Conservation (phyloP, 2,888 invertebrate species). For the Cosmorhoe ocellata region DNA sequence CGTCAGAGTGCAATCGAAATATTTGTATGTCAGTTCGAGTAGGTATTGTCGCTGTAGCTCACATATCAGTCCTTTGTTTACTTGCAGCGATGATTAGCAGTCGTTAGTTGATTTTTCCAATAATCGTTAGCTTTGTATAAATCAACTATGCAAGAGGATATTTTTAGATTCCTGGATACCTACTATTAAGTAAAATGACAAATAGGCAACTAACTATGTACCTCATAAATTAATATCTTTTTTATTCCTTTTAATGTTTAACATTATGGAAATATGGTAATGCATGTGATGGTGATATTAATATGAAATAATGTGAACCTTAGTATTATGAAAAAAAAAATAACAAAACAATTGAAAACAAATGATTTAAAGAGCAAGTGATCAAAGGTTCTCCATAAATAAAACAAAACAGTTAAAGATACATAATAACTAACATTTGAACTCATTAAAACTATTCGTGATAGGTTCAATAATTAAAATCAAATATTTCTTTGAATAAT, state of each 20-base stretch:
- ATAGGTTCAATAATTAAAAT: constrained; percentile 17
- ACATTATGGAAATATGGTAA: too few species aligned
- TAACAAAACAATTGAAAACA: neutral
- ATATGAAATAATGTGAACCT: too few species aligned
- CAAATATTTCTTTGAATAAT: constrained; percentile 5
- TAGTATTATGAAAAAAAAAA: too few species aligned
- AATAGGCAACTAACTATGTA: neutral
- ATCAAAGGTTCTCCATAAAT: neutral
- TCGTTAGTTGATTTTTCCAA: constrained; percentile 33
- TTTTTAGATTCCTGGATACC: too few species aligned
- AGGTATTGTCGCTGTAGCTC: constrained; percentile 44
- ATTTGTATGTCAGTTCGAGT: constrained; percentile 58
- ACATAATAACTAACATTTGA: constrained; percentile 2
- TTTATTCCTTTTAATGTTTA: too few species aligned
- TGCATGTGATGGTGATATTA: too few species aligned
- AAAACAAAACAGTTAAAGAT: neutral
- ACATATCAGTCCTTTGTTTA: constrained; percentile 43
- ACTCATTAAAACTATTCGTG: constrained; percentile 7
- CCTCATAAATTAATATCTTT: too few species aligned
- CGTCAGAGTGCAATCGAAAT: constrained; percentile 53
- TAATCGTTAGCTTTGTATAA: constrained; percentile 18
- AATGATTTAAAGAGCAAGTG: neutral
- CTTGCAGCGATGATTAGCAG: constrained; percentile 33
- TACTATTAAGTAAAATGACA: constrained; percentile 13
- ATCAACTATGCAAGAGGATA: too few species aligned